Percentiles rank a stretch among this genome's conserved stretches.
Conservation (phyloP, 2,888 invertebrate species). For the Leptinotarsa tumamoca region DNA sequence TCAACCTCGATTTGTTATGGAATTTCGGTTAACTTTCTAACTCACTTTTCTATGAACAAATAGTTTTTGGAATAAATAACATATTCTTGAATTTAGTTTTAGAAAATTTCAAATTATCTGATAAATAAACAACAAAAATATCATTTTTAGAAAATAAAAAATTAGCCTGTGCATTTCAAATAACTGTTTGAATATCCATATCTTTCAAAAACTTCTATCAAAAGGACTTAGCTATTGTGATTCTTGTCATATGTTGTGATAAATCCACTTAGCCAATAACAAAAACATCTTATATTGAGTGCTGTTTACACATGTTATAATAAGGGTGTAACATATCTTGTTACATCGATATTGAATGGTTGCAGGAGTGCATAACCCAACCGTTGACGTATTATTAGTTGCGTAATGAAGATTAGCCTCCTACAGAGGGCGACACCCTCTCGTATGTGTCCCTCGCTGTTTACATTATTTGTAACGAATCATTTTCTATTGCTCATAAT, state of each 20-base stretch:
- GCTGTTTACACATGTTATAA: constrained; percentile 50
- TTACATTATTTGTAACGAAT: constrained; percentile 66
- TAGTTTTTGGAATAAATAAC: no score
- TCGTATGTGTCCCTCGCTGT: constrained; percentile 50
- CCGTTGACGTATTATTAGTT: constrained; percentile 63
- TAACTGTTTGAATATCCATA: background rate
- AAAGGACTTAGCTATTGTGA: background rate
- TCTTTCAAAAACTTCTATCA: background rate
- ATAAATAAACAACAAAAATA: no score
- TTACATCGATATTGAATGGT: constrained; percentile 53
- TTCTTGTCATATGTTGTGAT: constrained; percentile 10
- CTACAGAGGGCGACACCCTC: constrained; percentile 59
- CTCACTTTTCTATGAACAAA: no score
- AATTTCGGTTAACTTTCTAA: no score
- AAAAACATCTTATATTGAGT: constrained; percentile 35
- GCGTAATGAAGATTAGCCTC: constrained; percentile 64
- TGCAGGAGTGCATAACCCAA: constrained; percentile 59
- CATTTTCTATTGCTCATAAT: constrained; percentile 64
- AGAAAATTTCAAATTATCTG: no score
- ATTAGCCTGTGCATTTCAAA: background rate
- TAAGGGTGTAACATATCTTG: constrained; percentile 56
- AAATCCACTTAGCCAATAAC: constrained; percentile 36
- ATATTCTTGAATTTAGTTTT: no score
- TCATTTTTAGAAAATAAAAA: no score
- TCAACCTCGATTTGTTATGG: no score